Base-by-base conservation (phyloP, 2,797 vertebrate species). In the Spondyliosoma cantharus region DNA sequence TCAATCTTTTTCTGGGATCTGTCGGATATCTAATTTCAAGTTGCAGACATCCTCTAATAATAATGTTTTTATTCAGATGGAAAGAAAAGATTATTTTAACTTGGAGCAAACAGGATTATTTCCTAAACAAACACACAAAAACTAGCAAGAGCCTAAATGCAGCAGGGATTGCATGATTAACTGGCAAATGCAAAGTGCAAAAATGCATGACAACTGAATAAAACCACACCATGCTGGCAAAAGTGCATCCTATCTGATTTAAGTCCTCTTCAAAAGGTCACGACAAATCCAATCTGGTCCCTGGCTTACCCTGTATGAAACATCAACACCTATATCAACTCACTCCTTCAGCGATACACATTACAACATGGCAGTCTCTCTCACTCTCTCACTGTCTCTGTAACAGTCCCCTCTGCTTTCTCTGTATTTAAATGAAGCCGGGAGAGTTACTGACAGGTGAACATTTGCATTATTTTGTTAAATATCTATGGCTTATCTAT, bases 401-500 rank as follows among this genome's bases (percentile, higher is more conserved):
- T 1, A 5, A 16, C n/a, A 43, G 22, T 48, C 24, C 19, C 14
- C 8, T 53, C 16, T 19, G 59, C 49, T 61, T 48, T 58, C 73
- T 45, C 3, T 45, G 42, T 32, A 42, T 68, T 49, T 76, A 46
- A 57, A 37, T 11, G 45, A 74, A 62, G 46, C 25, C 20, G 7
- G 57, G 37, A 50, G 3, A 27, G 4, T 2, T 58, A 32, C 27
- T 13, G 5, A 64, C 6, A 1, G 25, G 25, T 9, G 7, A 65
- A 42, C 29, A 49, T 78, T 68, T 49, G 37, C 49, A 72, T 70
- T 13, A 6, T 25, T 67, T 50, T 13, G 16, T 5, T 15, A 9
- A 56, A 66, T 20, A 29, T 19, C n/a, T n/a, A n/a, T n/a, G 22
- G 49, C 19, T 53, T 15, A 32, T 60, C 65, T 46, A 13, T 9